These are phyloP conservation scores for Drosophila parthenogenetica DNA, from an alignment of 2,888 invertebrate genomes.

Conservation along the genomic window DNA sequence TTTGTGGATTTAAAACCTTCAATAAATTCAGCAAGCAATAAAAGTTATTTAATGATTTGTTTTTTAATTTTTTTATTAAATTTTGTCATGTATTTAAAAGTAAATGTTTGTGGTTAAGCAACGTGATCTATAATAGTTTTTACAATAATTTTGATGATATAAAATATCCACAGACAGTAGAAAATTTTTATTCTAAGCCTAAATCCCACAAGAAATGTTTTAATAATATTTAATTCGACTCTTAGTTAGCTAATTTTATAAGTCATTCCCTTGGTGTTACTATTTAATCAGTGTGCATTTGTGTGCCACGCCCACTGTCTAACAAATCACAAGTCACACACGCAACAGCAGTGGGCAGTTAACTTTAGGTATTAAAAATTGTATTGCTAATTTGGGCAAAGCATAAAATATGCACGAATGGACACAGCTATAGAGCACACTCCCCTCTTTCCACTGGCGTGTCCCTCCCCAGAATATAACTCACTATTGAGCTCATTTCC, in stretches of 20 bases:
- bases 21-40: background rate
- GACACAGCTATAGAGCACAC: conserved; percentile 5
- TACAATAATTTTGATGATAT: background rate
- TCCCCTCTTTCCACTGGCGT: background rate
- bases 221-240: no score
- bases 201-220: background rate
- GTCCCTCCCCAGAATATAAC: background rate
- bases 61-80: background rate
- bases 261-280: conserved; percentile 5
- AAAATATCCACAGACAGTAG: background rate
- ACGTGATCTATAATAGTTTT: no score
- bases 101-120: no score
- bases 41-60: background rate
- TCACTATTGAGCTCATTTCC: background rate
- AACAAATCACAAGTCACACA: conserved; percentile 25
- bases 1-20: conserved; percentile 8
- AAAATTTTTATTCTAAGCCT: background rate
- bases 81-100: background rate
- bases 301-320: conserved; percentile 21
- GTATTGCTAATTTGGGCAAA: conserved; percentile 75
- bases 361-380: conserved; percentile 68
- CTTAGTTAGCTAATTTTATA: background rate
- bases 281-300: conserved; percentile 22
- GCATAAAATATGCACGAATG: conserved; percentile 75
- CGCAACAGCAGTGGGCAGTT: conserved; percentile 37